Evolutionary conservation across 2,797 vertebrate species (phyloP), one percentile per base, ranked within the genome.

Genomic region (Moxostoma hubbsi): DNA sequence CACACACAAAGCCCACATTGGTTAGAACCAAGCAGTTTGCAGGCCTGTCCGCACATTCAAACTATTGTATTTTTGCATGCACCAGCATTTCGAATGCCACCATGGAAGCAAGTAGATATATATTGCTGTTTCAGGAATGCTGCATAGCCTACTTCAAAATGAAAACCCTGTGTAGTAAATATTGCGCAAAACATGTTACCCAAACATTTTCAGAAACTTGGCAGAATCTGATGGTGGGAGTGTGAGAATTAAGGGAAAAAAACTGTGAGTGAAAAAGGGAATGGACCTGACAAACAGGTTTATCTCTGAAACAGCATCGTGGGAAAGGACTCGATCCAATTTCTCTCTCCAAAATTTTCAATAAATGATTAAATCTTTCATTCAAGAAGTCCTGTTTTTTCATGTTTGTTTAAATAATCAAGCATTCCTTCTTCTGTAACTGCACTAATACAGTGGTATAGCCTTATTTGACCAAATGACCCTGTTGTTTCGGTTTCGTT

Each of bases 241-340:
- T 73, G 75, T 36, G 53, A 24, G 71, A 47, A 75, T 75, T 67
- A 66, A 7, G 53, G 71, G 18, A 59, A 77, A 16, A 50, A 61
- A 81, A 74, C 15, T 79, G 3, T 51, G 45, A 64, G 24, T 5
- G 63, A 82, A 69, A 72, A 10, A 9, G 65, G 80, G 59, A 68
- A 81, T 12, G 71, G 83, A 89, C 90, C 85, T 0, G 86, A 87
- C 73, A 67, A 69, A 90, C 93, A 77, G 89, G 92, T 93, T 89
- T 86, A 16, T 73, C 10, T 76, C 81, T 78, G 77, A 81, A 61
- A 55, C 24, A 63, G 16, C 62, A 85, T 86, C 82, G 86, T 92
- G 90, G 87, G 91, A 92, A 93, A 90, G 51, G 81, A 86, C 69
- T 9, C 46, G n/a, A 36, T 55, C 18, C 5, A 15, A 55, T 24